phyloP scores from a whole-genome alignment of 2,888 invertebrate species.

The Ophion obscuratus region DNA sequence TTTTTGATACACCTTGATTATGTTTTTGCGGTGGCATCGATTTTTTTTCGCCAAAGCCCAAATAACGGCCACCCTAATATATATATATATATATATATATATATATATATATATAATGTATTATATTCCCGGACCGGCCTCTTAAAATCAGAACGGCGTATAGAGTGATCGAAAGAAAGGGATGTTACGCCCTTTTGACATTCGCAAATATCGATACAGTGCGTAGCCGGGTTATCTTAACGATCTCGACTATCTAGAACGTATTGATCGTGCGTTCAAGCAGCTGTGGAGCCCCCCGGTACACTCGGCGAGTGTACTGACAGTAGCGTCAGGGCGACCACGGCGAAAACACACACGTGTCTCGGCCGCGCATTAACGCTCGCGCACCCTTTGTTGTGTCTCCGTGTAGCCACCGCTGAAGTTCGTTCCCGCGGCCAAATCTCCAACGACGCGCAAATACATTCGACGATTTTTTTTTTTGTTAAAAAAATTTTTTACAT shows the following conservation, averaged over 20 bases:
- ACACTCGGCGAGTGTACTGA: slow-evolving; percentile 70
- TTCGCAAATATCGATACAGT: slow-evolving; percentile 21
- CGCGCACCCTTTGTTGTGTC: slow-evolving; percentile 55
- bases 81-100: too few species aligned
- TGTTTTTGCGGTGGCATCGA: too few species aligned
- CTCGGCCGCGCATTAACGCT: slow-evolving; percentile 52
- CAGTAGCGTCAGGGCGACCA: slow-evolving; percentile 81
- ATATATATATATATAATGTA: too few species aligned
- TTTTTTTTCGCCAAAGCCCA: too few species aligned
- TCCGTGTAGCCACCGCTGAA: slow-evolving; percentile 13
- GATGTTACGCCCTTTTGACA: not conserved
- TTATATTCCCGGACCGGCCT: too few species aligned
- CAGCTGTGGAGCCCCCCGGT: slow-evolving; percentile 74
- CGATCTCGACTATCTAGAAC: slow-evolving; percentile 80
- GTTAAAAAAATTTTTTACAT: not conserved
- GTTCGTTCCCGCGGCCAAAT: not conserved
- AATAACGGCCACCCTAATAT: too few species aligned
- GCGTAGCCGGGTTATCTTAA: slow-evolving; percentile 70
- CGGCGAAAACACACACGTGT: slow-evolving; percentile 78
- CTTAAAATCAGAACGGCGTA: not conserved
- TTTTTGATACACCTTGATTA: too few species aligned
- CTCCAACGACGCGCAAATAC: slow-evolving; percentile 26
- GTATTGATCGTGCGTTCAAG: slow-evolving; percentile 80
- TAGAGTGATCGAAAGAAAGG: not conserved
- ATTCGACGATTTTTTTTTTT: not conserved